Base-by-base conservation (phyloP, 92 coral and sea anemone species). In the Umimayanthus kanabou region DNA sequence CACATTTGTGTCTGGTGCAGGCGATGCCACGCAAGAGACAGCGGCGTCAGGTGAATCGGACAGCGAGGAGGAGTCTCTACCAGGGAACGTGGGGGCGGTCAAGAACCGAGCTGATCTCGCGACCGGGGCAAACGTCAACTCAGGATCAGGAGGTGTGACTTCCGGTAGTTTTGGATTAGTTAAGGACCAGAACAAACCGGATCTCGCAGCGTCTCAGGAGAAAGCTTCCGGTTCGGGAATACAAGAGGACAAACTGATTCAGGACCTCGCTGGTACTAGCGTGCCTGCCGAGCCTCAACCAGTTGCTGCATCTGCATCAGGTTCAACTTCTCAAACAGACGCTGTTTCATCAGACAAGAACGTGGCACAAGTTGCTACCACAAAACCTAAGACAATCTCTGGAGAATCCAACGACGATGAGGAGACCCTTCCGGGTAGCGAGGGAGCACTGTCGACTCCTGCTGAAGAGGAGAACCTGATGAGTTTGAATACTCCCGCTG, bases 21-120 rank as follows among this genome's bases (percentile, higher is more conserved):
- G 90, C 73, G 39, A 78, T 61, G 53, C 88, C 5, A 90, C 85
- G 20, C 82, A 64, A 22, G 93, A 89, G 9, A 55, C 73, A 25
- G 94, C 88, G 67, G 78, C 77, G 18, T 81, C 93, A 18, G 92
- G 94, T 1, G 95, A 88, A 67, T 93, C 93, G 28, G 95, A 92
- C 37, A 80, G 76, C 16, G 90, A 90, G 2, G 94, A 93, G 40
- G 97, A 93, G 11, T 7, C 85, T 28, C 57, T 97, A 49, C 99
- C 99, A 57, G 99, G 98, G 13, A 96, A 92, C 50, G 83, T 93
- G 2, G 99, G 99, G 10, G 96, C 93, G 64, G 91, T 90, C 40
- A 89, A 75, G 50, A 90, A 91, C 73, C 93, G 92, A 82, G 94
- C 83, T 79, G 91, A 92, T 30, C 80, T 94, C 57, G 96, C 84